phyloP scores from a whole-genome alignment of 2,797 vertebrate genomes.

The Myotis myotis region DNA sequence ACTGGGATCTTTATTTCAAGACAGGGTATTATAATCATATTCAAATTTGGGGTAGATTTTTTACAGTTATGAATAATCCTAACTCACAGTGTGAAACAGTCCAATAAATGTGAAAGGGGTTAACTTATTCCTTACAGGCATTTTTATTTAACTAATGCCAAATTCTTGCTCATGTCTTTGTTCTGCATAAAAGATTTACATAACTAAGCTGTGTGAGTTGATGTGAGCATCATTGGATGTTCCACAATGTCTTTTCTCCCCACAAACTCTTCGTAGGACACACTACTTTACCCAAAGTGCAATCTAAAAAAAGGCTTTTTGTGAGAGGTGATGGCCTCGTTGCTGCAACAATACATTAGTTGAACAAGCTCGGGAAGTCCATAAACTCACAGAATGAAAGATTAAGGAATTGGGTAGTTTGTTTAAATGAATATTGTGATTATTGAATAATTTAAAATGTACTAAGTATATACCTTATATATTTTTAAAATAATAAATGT shows the following conservation, averaged over 20 bases:
- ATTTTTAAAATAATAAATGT: conserved; percentile 30
- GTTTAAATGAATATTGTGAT: not conserved
- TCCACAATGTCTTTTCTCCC: not conserved
- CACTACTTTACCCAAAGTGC: not conserved
- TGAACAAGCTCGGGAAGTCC: not conserved
- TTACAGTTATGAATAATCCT: not conserved
- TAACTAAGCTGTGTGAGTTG: not conserved
- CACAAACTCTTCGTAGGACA: not conserved
- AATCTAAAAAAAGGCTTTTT: not conserved
- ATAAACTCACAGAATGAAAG: not conserved
- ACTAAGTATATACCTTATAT: not conserved
- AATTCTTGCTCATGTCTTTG: conserved; percentile 4
- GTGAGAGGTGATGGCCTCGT: not conserved
- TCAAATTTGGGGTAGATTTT: not conserved
- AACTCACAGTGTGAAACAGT: not conserved
- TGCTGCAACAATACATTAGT: not conserved
- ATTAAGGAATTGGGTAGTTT: not conserved
- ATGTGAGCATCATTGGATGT: not conserved
- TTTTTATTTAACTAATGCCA: not conserved
- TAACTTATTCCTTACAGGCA: not conserved
- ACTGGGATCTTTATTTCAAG: conserved; percentile 5
- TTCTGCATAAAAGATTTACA: not conserved
- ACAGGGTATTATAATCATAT: not conserved
- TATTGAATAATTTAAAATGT: not conserved
- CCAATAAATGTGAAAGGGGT: not conserved